Conservation (phyloP, 2,113 vertebrate genomes). For the Ciconia boyciana region DNA sequence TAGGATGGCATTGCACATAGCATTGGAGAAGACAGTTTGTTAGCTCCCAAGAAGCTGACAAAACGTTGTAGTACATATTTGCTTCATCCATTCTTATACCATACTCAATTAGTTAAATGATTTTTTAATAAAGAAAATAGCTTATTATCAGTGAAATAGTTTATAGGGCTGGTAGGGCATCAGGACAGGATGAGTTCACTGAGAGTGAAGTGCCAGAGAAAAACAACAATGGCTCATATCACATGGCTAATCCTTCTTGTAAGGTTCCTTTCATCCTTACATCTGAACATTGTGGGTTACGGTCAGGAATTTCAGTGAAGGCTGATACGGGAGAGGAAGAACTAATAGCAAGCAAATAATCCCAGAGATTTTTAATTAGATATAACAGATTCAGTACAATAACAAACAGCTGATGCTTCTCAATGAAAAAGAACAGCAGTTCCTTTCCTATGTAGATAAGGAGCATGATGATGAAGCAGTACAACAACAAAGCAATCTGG, state of each 20-base stretch:
- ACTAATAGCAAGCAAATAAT: constrained; percentile 26
- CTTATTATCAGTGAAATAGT: background rate
- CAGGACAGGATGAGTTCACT: background rate
- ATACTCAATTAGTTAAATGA: background rate
- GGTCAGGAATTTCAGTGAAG: background rate
- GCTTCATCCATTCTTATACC: background rate
- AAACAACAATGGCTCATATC: background rate
- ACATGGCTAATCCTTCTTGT: background rate
- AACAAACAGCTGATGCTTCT: constrained; percentile 61
- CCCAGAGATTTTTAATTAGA: constrained; percentile 54
- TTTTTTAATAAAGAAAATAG: background rate
- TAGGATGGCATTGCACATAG: background rate
- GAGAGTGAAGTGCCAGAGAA: background rate
- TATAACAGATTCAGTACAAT: constrained; percentile 23
- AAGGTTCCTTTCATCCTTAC: background rate
- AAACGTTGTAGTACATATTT: background rate
- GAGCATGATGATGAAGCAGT: constrained; percentile 46
- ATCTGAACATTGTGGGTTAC: background rate
- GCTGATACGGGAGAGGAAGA: background rate
- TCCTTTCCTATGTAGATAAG: constrained; percentile 54
- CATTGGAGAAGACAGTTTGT: background rate
- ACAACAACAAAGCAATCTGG: constrained; percentile 56
- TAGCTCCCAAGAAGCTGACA: background rate
- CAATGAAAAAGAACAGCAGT: constrained; percentile 53
- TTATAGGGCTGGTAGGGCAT: background rate